Evolutionary conservation across 2,113 vertebrate species (phyloP), one percentile per base, ranked within the genome.

Genomic region (Strix aluco): DNA sequence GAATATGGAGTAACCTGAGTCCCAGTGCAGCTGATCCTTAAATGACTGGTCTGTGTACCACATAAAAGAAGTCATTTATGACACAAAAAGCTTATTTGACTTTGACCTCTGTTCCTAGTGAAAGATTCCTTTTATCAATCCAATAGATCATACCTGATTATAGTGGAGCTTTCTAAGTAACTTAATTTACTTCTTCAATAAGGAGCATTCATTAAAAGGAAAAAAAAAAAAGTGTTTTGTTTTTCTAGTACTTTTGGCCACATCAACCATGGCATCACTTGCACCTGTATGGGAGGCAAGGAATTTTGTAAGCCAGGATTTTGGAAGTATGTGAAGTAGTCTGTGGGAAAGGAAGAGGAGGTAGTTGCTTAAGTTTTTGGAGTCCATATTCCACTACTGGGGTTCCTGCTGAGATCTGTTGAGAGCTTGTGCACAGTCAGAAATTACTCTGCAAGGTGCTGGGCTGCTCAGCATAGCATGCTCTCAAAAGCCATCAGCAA

Each of bases 51-150:
- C 77, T 97, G 88, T 92, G 47, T 88, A 80, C 57, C 49, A 70
- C 70, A 87, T 89, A 94, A 97, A 97, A 90, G 83, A 94, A 97
- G 91, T 78, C 32, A 92, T 97, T 97, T 97, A 85, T 57, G 79
- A 88, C 89, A 81, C n/a, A 81, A 61, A 90, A 96, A 74, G 51
- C 52, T 80, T 92, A 59, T 79, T 82, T 92, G 67, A 88, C 47
- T 94, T 96, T 77, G 77, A 92, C 59, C 46, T 87, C 54, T 67
- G 34, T 85, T 94, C 86, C 9, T 26, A 77, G 27, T 91, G 71
- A 97, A 95, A 96, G 70, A 91, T 59, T 30, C 12, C 1, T 20
- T 86, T 93, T 12, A 91, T 96, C 82, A 70, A 25, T 70, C 55
- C 20, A 40, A 21, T 80, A 36, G 84, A 82, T 96, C 78, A 62